Evolutionary conservation across 2,888 invertebrate genomes (phyloP).

Genomic region (Erynnis tages): DNA sequence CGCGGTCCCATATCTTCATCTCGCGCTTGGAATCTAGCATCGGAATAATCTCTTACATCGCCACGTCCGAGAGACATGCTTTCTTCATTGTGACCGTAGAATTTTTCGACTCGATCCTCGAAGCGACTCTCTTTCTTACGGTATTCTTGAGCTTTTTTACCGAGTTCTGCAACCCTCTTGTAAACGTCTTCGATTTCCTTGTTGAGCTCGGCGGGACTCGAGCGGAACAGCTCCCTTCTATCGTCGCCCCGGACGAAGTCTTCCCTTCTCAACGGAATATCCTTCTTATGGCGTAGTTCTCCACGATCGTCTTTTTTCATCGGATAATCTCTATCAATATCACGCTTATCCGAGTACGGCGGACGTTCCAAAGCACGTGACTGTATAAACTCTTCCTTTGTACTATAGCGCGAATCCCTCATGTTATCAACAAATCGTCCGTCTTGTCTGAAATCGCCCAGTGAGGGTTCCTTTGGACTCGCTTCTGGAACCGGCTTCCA

Average conservation of each 20-base stretch:
- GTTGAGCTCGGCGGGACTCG: slow-evolving; percentile 40
- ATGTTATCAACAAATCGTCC: slow-evolving; percentile 25
- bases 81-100: slow-evolving; percentile 9
- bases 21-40: slow-evolving; percentile 2
- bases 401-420: slow-evolving; percentile 26
- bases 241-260: slow-evolving; percentile 17
- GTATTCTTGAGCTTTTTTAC: slow-evolving; percentile 57
- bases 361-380: slow-evolving; percentile 36
- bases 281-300: slow-evolving; percentile 9
- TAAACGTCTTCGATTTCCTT: slow-evolving; percentile 65
- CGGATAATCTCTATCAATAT: slow-evolving; percentile 33
- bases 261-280: slow-evolving; percentile 9
- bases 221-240: slow-evolving; percentile 14
- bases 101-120: slow-evolving; percentile 37
- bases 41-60: slow-evolving; percentile 8
- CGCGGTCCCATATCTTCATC: slow-evolving; percentile 1
- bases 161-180: slow-evolving; percentile 58
- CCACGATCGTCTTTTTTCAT: slow-evolving; percentile 26
- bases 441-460: slow-evolving; percentile 21
- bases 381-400: slow-evolving; percentile 20
- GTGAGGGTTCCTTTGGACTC: slow-evolving; percentile 25
- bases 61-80: slow-evolving; percentile 1
- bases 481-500: slow-evolving; percentile 31
- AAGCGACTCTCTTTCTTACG: slow-evolving; percentile 37
- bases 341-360: slow-evolving; percentile 40